Percentiles rank a stretch among this genome's conserved stretches.
These are phyloP conservation scores for Prosopocoilus inquinatus DNA, from an alignment of 2,888 invertebrate species.

Conservation along the genomic window DNA sequence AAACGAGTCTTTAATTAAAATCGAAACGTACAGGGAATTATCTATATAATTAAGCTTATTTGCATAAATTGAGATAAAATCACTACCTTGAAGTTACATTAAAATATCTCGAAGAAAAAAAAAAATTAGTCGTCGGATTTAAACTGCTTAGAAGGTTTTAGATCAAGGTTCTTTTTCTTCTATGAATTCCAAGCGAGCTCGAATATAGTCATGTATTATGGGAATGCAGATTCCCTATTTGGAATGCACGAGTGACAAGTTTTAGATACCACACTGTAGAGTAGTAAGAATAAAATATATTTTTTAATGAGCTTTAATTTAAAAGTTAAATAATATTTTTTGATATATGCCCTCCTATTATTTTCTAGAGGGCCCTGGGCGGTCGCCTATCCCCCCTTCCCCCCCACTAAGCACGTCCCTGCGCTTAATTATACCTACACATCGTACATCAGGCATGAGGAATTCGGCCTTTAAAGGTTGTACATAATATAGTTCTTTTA, in stretches of 20 bases:
- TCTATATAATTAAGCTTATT: background rate
- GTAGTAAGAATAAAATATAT: too few species aligned
- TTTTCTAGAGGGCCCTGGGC: too few species aligned
- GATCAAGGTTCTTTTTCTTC: background rate
- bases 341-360: too few species aligned
- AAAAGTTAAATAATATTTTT: too few species aligned
- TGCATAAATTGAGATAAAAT: background rate
- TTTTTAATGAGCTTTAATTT: too few species aligned
- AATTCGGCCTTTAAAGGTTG: slow-evolving; percentile 18
- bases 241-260: too few species aligned
- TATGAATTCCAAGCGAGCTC: background rate
- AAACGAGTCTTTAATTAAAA: too few species aligned
- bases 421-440: slow-evolving; percentile 4
- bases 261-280: too few species aligned
- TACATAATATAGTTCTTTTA: slow-evolving; percentile 11
- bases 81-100: background rate
- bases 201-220: too few species aligned
- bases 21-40: background rate
- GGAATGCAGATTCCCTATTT: too few species aligned
- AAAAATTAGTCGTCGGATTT: background rate
- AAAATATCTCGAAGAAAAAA: background rate
- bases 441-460: slow-evolving; percentile 7
- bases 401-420: background rate
- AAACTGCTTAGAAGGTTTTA: slow-evolving; percentile 1
- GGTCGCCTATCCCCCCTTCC: background rate